A percentile compares a stretch with the other conserved stretches of the same genome.
Evolutionary conservation across 1,140 invertebrate species (phyloP).

Genomic region (Vanessa tameamea): DNA sequence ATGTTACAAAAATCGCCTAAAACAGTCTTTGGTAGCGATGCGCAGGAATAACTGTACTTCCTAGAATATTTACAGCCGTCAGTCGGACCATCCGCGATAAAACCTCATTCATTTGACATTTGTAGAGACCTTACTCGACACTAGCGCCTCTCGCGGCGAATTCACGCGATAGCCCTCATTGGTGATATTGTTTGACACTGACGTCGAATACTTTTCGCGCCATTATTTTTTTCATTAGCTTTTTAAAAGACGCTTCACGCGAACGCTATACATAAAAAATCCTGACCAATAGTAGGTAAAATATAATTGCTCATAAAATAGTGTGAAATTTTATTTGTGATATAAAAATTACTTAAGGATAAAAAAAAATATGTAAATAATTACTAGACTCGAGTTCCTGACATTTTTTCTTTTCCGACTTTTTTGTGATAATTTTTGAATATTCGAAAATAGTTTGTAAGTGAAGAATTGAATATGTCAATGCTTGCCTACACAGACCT

Average conservation of each 20-base stretch:
- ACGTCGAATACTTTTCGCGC: slow-evolving; percentile 18
- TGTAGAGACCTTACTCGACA: too few relatives aligned
- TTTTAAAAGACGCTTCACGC: slow-evolving; percentile 24
- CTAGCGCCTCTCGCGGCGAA: too few relatives aligned
- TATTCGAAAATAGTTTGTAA: slow-evolving; percentile 47
- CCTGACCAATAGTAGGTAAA: slow-evolving; percentile 75
- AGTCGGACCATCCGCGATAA: too few relatives aligned
- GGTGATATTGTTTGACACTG: not conserved
- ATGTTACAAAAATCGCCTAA: too few relatives aligned
- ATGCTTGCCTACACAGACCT: slow-evolving; percentile 70
- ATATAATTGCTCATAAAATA: slow-evolving; percentile 75
- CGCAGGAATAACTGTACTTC: too few relatives aligned
- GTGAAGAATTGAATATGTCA: slow-evolving; percentile 46
- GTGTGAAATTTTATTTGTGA: slow-evolving; percentile 75
- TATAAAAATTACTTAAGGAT: slow-evolving; percentile 61
- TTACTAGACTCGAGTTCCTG: slow-evolving; percentile 69
- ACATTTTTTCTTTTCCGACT: slow-evolving; percentile 47
- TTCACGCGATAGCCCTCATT: not conserved
- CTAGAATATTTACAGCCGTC: too few relatives aligned
- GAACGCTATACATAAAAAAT: slow-evolving; percentile 45
- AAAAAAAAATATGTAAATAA: slow-evolving; percentile 62
- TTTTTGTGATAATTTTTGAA: slow-evolving; percentile 48
- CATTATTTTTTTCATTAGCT: slow-evolving; percentile 17
- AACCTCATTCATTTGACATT: too few relatives aligned
- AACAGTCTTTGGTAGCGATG: too few relatives aligned